Evolutionary conservation across 1,140 invertebrate species (phyloP), one percentile per base, ranked within the genome.

Genomic region (Penaeus chinensis): DNA sequence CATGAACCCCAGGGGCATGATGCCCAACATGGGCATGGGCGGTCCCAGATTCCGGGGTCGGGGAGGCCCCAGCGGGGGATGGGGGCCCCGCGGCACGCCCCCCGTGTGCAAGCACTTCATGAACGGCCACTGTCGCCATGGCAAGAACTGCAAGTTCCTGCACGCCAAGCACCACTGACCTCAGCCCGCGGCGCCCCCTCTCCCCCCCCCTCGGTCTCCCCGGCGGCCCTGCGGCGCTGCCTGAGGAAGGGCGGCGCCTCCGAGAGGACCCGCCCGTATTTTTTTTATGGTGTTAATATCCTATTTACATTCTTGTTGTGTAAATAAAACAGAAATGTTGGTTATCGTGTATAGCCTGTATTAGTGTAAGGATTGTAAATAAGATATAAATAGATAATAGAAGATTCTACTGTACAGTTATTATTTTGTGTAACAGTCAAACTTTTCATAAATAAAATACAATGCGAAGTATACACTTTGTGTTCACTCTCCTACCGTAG

Each of bases 111-210:
- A 82, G 69, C 84, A 85, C 63, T 85, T 77, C 22, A 84, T 89
- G 88, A 83, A 78, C 61, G 84, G 88, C 20, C 83, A 84, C 61
- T 89, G 88, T 32, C 84, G 84, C 7, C 84, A 89, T 8, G 88
- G 88, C 24, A 61, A 78, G 27, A 61, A 63, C 19, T 89, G 88
- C 79, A 80, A 74, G 47, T 89, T 82, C 66, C 60, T 89, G n/a
- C 88, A 89, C 54, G 11, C 66, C 24, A 66, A 78, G 37, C 85
- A 27, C 37, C 77, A 82, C 65, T 87, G 82, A 61, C 27, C 16
- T 74, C 42, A 74, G 69, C 5, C 18, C 24, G 18, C 8, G 71
- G n/a, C 24, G 27, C 71, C 54, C 54, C 16, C 54, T 16, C 54
- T 11, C 54, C 54, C 54, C 2, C 54, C 54, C 54, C 54, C 11